Base-by-base conservation (phyloP, 1,140 invertebrate species). In the Camponotus floridanus region DNA sequence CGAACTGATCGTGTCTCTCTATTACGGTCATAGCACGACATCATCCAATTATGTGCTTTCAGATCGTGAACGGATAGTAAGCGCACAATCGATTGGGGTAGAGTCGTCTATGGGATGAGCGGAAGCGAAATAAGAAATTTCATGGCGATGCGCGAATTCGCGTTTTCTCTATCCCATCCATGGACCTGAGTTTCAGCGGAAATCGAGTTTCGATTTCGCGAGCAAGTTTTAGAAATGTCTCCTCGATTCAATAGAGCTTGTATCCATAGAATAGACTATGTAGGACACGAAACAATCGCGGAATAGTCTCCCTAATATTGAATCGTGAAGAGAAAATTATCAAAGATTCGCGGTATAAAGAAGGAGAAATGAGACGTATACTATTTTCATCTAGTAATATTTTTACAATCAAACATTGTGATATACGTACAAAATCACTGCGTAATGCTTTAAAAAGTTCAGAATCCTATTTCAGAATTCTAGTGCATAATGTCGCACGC, bases 111-210 rank as follows among this genome's bases (percentile, higher is more conserved):
- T 15, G 26, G 71, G 68, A 74, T 33, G 55, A 79, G 31, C 45
- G 13, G 45, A 18, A 68, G 33, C 62, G 76, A 83, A 83, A 83
- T 83, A 83, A 83, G 68, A 74, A 83, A 83, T 83, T 83, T 83
- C 61, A 83, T 36, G 42, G 68, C 39, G 7, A n/a, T 61, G 68
- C 42, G n/a, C 61, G 42, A 83, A 83, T 74, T 83, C 79, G 39
- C 68, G 11, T 74, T 83, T 83, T 39, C 31, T 36, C 48, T 11
- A 18, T 45, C 26, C 48, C 18, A 18, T 45, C 26, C 67, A 39
- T 18, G 48, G 48, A 48, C 45, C 39, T 61, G 55, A 73, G 39
- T 74, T 74, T 61, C 68, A 61, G 62, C 55, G 62, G 42, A 74
- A 81, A 83, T 74, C 26, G 31, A 74, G 57, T 74, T 73, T 81